Evolutionary conservation across 2,113 vertebrate genomes (phyloP), one percentile per base, ranked within the genome.

Genomic region (Bos indicus): DNA sequence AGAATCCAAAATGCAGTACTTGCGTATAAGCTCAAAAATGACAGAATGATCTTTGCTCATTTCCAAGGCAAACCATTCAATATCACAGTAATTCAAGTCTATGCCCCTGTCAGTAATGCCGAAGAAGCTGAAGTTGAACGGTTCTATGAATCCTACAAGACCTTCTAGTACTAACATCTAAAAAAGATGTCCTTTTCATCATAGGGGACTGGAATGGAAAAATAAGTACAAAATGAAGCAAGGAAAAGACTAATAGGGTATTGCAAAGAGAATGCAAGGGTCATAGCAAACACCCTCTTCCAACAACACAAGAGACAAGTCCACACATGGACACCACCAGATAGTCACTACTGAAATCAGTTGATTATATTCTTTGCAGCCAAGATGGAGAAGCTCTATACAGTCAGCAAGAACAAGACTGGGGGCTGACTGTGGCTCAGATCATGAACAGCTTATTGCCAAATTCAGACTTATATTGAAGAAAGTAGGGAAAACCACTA

Each of bases 251-350:
- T 64, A 33, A 64, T 16, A 64, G 15, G 1, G 7, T 64, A 64
- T 33, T 16, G 30, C 60, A 64, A 33, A 62, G 30, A 64, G 14
- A 64, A 33, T 0, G 3, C 6, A 33, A 15, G 14, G 6, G 30
- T 64, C 7, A 64, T 64, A 64, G 14, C 14, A 64, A 64, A 33
- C 30, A 33, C 30, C 3, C 14, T 33, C 14, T 62, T 62, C 60
- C 60, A 62, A 62, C 60, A 62, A 62, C 14, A 62, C 30, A 62
- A 15, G 30, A 62, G 30, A 62, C 60, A 62, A 62, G 14, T 62
- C 3, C 28, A 33, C 30, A 62, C 30, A 62, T 16, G 60, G 30
- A 33, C 30, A 62, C 28, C 59, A 60, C 59, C 60, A 16, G 60
- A 62, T 16, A 30, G 60, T 62, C 2, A 62, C 28, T 7, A 62